These are phyloP conservation scores for Zaprionus lineosus DNA, from an alignment of 2,888 invertebrate species.

Conservation along the genomic window DNA sequence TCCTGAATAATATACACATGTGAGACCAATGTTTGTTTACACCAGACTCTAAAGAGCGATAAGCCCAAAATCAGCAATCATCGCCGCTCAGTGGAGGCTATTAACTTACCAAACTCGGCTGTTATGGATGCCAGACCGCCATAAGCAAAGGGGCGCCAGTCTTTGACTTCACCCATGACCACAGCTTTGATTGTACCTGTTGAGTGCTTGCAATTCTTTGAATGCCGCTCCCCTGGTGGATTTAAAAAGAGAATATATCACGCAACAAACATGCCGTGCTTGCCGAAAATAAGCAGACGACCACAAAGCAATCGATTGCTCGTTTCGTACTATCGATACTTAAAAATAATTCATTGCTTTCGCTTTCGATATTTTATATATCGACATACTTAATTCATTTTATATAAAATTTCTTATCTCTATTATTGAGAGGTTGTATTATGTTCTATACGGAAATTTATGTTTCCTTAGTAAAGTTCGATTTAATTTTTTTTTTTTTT, in stretches of 20 bases:
- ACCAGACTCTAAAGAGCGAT: constrained; percentile 34
- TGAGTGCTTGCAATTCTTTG: constrained; percentile 29
- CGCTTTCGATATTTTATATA: constrained; percentile 14
- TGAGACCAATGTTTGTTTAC: constrained; percentile 58
- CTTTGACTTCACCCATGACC: constrained; percentile 79
- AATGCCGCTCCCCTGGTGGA: not conserved
- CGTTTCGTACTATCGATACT: constrained; percentile 18
- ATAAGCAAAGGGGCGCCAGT: constrained; percentile 97
- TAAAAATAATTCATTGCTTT: not conserved
- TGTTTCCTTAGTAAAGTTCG: too few species aligned
- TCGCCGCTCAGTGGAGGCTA: constrained; percentile 5
- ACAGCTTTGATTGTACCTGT: constrained; percentile 43
- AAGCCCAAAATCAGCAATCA: constrained; percentile 22
- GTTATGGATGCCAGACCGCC: constrained; percentile 96
- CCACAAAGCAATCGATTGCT: constrained; percentile 4
- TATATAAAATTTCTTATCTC: too few species aligned
- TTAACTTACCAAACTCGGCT: constrained; percentile 92
- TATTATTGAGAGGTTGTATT: too few species aligned
- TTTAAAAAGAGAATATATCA: constrained; percentile 31
- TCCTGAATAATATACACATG: constrained; percentile 84
- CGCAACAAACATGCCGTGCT: constrained; percentile 54
- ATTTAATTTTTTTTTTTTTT: too few species aligned
- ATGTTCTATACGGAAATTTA: too few species aligned
- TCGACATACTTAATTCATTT: too few species aligned
- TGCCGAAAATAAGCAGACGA: constrained; percentile 30